Evolutionary conservation across 2,888 invertebrate species (phyloP).

Genomic region (Ditylenchus weischeri): DNA sequence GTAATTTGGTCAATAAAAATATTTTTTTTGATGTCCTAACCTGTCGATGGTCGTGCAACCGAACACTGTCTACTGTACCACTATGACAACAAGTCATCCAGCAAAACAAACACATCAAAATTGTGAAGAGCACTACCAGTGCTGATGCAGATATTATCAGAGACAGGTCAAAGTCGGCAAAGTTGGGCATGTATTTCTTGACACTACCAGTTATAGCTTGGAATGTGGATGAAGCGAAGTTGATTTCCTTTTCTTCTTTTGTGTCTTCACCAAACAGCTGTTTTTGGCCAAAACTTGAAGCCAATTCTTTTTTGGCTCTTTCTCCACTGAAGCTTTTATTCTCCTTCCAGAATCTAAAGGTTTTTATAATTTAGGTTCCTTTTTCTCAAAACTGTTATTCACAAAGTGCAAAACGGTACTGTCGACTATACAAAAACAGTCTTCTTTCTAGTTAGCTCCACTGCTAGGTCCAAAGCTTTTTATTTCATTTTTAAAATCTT

Average conservation of each 20-base stretch:
- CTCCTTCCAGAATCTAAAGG: neutral
- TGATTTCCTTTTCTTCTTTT: neutral
- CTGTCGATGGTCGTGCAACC: neutral
- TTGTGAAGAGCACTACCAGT: neutral
- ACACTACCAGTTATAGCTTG: neutral
- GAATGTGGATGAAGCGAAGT: slow-evolving; percentile 5
- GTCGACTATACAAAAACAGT: neutral
- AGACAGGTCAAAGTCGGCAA: neutral
- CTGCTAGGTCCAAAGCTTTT: too few relatives aligned
- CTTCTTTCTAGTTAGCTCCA: neutral
- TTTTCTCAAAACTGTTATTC: neutral
- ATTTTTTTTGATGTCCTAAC: too few relatives aligned
- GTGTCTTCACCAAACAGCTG: too few relatives aligned
- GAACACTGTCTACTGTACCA: slow-evolving; percentile 1
- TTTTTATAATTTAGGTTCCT: too few relatives aligned
- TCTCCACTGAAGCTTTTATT: neutral
- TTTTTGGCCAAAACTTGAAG: too few relatives aligned
- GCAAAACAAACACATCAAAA: slow-evolving; percentile 4
- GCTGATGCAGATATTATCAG: neutral
- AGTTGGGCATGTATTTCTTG: neutral
- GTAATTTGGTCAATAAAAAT: too few relatives aligned
- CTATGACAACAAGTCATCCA: slow-evolving; percentile 8
- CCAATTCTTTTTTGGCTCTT: neutral
- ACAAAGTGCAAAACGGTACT: neutral
- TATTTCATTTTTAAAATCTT: too few relatives aligned